Base-by-base conservation (phyloP, 2,888 invertebrate species). In the Pediacus dermestoides region DNA sequence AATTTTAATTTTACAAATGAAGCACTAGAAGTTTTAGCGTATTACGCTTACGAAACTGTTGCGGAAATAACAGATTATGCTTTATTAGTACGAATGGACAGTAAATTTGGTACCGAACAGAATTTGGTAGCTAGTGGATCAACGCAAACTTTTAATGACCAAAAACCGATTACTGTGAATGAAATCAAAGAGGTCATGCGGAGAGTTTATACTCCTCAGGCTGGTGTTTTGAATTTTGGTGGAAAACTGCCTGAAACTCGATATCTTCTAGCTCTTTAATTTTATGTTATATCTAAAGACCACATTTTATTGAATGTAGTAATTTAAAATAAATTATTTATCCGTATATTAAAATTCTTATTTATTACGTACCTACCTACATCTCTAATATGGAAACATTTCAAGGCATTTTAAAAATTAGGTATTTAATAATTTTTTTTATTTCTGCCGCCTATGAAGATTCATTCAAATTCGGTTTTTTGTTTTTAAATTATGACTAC, bases 21-120 rank as follows among this genome's bases (percentile, higher is more conserved):
- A 31, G 87, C 86, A 0, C 71, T 87, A 54, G 86, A 87, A 60
- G 82, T 92, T 2, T 67, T 94, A 44, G 80, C 85, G 30, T 93
- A 91, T 62, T 73, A 92, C 49, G 90, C 91, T 0, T 89, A 89
- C 64, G 92, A 94, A 71, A 89, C 89, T 0, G 85, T 94, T 4
- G 92, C 92, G 0, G 86, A 90, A 63, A 80, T 93, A 39, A 82
- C 89, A 1, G 93, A 93, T 68, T 80, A 85, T 52, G 85, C 88
- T 0, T 80, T 92, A 44, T 64, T 92, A 30, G 82, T 91, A 1
- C 74, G 90, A 27, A 80, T 88, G 56, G 91, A 91, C 63, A 77
- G 77, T 23, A 80, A 75, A 45, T 80, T 79, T 61, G 79, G 72
- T 25, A 80, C 79, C 2, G 86, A 88, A 62, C 82, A 85, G 0